Conservation (phyloP, 2,113 vertebrate species). For the Epinephelus cyanopodus region DNA sequence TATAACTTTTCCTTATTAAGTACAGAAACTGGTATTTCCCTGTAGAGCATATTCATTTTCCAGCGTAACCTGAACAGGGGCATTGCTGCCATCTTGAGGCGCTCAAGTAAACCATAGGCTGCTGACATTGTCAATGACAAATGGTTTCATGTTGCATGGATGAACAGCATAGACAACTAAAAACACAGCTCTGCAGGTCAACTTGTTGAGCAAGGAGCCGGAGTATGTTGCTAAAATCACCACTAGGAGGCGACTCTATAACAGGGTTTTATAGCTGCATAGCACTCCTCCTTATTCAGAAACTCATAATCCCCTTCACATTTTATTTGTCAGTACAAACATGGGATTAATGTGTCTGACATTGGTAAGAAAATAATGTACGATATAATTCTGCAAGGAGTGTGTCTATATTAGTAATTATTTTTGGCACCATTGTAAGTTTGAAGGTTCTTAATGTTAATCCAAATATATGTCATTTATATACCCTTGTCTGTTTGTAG, state of each 20-base stretch:
- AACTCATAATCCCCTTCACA: conserved; percentile 3
- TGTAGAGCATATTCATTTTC: conserved; percentile 30
- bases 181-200: not conserved
- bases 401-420: not conserved
- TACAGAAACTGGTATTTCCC: conserved; percentile 71
- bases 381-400: not conserved
- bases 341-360: no score
- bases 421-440: not conserved
- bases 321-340: not conserved
- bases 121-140: conserved; percentile 13
- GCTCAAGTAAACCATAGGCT: conserved; percentile 15
- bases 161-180: conserved; percentile 21
- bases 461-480: not conserved
- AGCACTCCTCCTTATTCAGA: not conserved
- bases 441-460: not conserved
- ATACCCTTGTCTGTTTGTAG: not conserved
- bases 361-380: not conserved
- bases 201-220: not conserved
- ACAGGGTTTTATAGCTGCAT: not conserved
- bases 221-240: not conserved
- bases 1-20: conserved; percentile 38
- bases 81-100: conserved; percentile 75
- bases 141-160: conserved; percentile 34
- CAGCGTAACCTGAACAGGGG: conserved; percentile 46
- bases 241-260: conserved; percentile 7